Evolutionary conservation across 1,140 invertebrate genomes (phyloP).

Genomic region (Callitettix versicolor): DNA sequence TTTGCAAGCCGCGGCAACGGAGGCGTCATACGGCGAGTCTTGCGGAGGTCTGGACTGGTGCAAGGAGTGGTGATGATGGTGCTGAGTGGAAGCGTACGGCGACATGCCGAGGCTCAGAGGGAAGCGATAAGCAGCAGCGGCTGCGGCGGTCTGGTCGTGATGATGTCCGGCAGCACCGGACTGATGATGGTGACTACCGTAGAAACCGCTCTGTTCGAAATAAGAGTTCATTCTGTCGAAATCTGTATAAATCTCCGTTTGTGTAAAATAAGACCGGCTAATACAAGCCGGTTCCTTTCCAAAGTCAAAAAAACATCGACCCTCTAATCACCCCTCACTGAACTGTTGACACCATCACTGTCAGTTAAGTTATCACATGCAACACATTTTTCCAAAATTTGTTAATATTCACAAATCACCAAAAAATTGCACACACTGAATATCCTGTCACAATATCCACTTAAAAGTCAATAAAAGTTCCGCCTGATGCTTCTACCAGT

Average conservation of each 20-base stretch:
- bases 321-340: neutral
- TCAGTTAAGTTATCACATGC: neutral
- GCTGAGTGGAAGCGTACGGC: constrained; percentile 61
- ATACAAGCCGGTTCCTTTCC: constrained; percentile 8
- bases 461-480: neutral
- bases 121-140: constrained; percentile 60
- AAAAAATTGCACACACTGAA: neutral
- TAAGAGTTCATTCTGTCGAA: constrained; percentile 79
- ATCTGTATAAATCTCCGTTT: constrained; percentile 13
- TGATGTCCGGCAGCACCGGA: constrained; percentile 55
- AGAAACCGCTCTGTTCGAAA: constrained; percentile 89
- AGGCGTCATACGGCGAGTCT: constrained; percentile 80
- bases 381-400: neutral
- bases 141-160: constrained; percentile 48
- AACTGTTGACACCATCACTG: neutral
- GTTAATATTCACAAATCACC: neutral
- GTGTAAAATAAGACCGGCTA: neutral
- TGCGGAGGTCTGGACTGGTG: constrained; percentile 68
- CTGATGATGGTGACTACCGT: constrained; percentile 71
- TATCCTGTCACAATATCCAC: neutral
- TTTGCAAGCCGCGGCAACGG: constrained; percentile 74
- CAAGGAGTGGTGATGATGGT: constrained; percentile 67
- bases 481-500: neutral
- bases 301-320: constrained; percentile 5
- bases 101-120: constrained; percentile 75